A percentile compares a stretch with the other conserved stretches of the same genome.
Evolutionary conservation across 2,888 invertebrate genomes (phyloP).

Genomic region (Uropetala carovei): DNA sequence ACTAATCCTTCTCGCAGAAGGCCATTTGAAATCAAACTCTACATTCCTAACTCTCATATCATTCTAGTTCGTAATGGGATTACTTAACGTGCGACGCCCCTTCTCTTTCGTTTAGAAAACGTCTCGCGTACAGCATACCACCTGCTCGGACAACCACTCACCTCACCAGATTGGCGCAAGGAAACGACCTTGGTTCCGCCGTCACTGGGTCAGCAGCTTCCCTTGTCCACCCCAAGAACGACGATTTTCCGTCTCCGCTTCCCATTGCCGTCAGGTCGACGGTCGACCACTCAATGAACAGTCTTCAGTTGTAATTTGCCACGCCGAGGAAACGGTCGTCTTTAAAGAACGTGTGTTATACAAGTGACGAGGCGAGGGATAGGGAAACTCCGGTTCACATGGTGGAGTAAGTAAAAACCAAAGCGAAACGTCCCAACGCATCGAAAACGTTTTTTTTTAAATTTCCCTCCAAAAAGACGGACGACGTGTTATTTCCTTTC

Average conservation of each 20-base stretch:
- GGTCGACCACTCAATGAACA: slow-evolving; percentile 22
- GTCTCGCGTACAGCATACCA: not conserved
- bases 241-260: not conserved
- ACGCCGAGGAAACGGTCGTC: slow-evolving; percentile 47
- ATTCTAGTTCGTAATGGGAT: not conserved
- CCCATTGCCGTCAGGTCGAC: not conserved
- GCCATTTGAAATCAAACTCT: not conserved
- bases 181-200: not conserved
- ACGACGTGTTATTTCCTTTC: not conserved
- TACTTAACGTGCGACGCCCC: not conserved
- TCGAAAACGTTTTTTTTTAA: not conserved
- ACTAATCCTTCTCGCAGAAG: not conserved
- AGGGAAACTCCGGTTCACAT: not conserved
- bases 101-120: not conserved
- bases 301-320: slow-evolving; percentile 40
- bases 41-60: not conserved
- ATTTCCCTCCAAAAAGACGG: not conserved
- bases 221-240: slow-evolving; percentile 42
- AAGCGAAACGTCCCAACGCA: not conserved
- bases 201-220: slow-evolving; percentile 49
- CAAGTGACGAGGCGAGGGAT: not conserved
- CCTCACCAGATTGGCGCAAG: not conserved
- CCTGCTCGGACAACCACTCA: not conserved
- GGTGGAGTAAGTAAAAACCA: slow-evolving; percentile 3
- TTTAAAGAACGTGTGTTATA: slow-evolving; percentile 1